A percentile compares a stretch with the other conserved stretches of the same genome.
Evolutionary conservation across 2,888 invertebrate genomes (phyloP).

Genomic region (Neuroscelio doddi): DNA sequence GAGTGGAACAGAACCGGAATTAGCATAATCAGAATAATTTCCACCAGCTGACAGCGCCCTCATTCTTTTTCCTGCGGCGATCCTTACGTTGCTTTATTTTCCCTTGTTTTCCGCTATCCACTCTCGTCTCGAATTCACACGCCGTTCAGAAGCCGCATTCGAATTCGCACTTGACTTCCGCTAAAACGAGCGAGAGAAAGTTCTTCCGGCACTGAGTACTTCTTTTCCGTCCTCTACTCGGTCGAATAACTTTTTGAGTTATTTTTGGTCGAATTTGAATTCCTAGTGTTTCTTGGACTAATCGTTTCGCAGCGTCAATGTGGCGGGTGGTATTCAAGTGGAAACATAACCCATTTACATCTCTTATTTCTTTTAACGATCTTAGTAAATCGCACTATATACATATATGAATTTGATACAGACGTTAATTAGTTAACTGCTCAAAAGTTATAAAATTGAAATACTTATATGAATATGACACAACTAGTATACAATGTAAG

Average conservation of each 20-base stretch:
- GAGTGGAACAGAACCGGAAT: conserved; percentile 75
- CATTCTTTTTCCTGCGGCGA: conserved; percentile 74
- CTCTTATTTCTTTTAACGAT: conserved; percentile 38
- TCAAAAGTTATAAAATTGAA: too few relatives aligned
- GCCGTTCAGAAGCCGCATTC: conserved; percentile 53
- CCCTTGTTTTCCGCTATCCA: conserved; percentile 67
- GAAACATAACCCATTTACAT: conserved; percentile 49
- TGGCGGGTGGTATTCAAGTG: conserved; percentile 43
- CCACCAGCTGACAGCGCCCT: conserved; percentile 77
- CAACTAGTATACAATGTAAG: too few relatives aligned
- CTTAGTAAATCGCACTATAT: too few relatives aligned
- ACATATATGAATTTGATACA: too few relatives aligned
- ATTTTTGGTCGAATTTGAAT: conserved; percentile 41
- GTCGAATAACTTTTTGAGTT: conserved; percentile 44
- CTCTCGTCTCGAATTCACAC: conserved; percentile 59
- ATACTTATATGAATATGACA: too few relatives aligned
- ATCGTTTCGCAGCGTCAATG: conserved; percentile 44
- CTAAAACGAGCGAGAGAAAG: conserved; percentile 47
- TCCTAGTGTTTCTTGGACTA: conserved; percentile 40
- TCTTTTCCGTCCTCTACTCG: conserved; percentile 39
- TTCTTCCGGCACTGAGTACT: conserved; percentile 40
- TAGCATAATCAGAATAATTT: conserved; percentile 79
- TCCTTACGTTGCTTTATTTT: conserved; percentile 72
- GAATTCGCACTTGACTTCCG: conserved; percentile 45
- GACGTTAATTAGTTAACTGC: too few relatives aligned